Evolutionary conservation across 1,140 invertebrate genomes (phyloP).

Genomic region (Galendromus occidentalis): DNA sequence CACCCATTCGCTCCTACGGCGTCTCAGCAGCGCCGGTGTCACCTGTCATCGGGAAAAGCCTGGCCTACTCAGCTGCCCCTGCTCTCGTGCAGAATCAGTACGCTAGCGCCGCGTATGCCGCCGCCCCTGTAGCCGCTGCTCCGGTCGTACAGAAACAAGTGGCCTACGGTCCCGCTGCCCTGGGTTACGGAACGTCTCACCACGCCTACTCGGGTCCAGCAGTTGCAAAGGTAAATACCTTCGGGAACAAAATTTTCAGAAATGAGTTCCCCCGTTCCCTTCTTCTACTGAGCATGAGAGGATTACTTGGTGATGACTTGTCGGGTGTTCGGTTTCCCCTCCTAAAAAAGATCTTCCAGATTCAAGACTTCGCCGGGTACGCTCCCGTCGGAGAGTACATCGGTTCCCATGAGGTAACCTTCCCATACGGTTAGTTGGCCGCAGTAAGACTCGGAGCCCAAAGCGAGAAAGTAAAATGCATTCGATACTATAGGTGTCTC

Average conservation of each 20-base stretch:
- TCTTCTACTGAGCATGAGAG: too few relatives aligned
- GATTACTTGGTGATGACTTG: too few relatives aligned
- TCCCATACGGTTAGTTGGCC: background rate
- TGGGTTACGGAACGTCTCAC: background rate
- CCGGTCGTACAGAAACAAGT: background rate
- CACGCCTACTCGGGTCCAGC: background rate
- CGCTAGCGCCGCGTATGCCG: background rate
- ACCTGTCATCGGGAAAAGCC: background rate
- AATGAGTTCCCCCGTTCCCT: too few relatives aligned
- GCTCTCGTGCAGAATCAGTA: background rate
- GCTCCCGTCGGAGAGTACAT: background rate
- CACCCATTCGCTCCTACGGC: background rate
- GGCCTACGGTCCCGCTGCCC: background rate
- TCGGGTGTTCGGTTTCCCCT: too few relatives aligned
- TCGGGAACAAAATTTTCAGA: too few relatives aligned
- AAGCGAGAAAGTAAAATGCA: too few relatives aligned
- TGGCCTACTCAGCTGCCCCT: background rate
- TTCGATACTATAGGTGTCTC: too few relatives aligned
- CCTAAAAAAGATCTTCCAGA: background rate
- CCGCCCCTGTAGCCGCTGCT: background rate
- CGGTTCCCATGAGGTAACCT: background rate
- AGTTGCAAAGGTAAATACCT: background rate
- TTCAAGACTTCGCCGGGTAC: background rate
- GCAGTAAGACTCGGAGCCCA: background rate
- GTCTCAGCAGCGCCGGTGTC: background rate